Evolutionary conservation across 2,888 invertebrate genomes (phyloP).

Genomic region (Ophioninae sp.): DNA sequence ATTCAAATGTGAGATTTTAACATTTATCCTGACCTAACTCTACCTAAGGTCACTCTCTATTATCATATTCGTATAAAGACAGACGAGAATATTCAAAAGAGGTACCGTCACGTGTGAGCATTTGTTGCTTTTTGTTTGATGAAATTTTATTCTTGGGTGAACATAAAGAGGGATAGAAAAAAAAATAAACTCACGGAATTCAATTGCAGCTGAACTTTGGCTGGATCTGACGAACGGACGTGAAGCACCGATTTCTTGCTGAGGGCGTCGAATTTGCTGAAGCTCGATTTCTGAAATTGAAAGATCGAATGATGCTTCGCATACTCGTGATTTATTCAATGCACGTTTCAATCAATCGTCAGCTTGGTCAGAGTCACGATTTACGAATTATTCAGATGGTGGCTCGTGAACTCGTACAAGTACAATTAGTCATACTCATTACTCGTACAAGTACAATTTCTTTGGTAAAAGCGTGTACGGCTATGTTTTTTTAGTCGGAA

Average conservation of each 20-base stretch:
- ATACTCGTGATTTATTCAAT: neutral
- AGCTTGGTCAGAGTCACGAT: neutral
- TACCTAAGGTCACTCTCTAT: no score
- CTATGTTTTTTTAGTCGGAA: no score
- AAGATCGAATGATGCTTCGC: constrained; percentile 15
- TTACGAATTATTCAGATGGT: neutral
- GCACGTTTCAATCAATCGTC: constrained; percentile 12
- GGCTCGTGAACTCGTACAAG: constrained; percentile 4
- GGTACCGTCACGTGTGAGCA: neutral
- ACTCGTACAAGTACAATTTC: neutral
- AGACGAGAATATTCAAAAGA: neutral
- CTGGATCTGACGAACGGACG: constrained; percentile 86
- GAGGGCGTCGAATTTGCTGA: constrained; percentile 88
- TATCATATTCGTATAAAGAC: neutral
- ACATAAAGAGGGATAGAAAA: neutral
- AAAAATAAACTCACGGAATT: constrained; percentile 83
- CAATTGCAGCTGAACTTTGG: constrained; percentile 86
- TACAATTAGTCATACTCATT: no score
- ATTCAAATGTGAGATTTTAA: no score
- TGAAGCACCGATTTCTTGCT: constrained; percentile 86
- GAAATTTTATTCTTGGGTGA: neutral
- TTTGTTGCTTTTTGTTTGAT: neutral
- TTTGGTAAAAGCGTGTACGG: no score
- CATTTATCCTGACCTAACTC: no score
- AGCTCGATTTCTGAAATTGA: constrained; percentile 87